These are phyloP conservation scores for Hemicentrotus pulcherrimus DNA, from an alignment of 35 echinoderm and acorn worm species.

Conservation along the genomic window DNA sequence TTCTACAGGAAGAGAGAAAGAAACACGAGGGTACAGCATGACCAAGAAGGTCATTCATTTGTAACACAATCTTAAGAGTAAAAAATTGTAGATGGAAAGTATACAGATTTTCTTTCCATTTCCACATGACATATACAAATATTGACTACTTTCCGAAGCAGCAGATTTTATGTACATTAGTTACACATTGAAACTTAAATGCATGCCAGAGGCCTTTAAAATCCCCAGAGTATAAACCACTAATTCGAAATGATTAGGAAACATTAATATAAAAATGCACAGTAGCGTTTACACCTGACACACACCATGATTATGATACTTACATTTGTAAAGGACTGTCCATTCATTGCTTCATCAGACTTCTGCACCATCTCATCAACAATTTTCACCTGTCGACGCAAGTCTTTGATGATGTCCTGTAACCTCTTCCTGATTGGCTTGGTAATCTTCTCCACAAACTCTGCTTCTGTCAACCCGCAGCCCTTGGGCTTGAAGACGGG, in stretches of 20 bases:
- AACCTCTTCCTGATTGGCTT: not conserved
- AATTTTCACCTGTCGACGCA: not conserved
- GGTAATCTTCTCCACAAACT: not conserved
- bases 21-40: not conserved
- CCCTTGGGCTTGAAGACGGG: not conserved
- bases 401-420: not conserved
- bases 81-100: not conserved
- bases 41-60: not conserved
- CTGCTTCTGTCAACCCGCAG: not conserved
- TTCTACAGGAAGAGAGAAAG: not conserved
- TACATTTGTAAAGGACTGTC: not conserved
- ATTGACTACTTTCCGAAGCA: not conserved
- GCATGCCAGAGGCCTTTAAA: not conserved
- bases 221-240: not conserved
- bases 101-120: not conserved
- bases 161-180: not conserved
- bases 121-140: not conserved
- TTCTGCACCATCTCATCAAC: not conserved
- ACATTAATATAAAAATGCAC: not conserved
- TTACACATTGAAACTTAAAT: not conserved
- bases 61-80: not conserved
- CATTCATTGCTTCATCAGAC: not conserved
- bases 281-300: not conserved
- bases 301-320: not conserved
- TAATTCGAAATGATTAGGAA: not conserved